These are phyloP conservation scores for Oxyteleia sp. DNA, from an alignment of 2,888 invertebrate species.

Conservation along the genomic window DNA sequence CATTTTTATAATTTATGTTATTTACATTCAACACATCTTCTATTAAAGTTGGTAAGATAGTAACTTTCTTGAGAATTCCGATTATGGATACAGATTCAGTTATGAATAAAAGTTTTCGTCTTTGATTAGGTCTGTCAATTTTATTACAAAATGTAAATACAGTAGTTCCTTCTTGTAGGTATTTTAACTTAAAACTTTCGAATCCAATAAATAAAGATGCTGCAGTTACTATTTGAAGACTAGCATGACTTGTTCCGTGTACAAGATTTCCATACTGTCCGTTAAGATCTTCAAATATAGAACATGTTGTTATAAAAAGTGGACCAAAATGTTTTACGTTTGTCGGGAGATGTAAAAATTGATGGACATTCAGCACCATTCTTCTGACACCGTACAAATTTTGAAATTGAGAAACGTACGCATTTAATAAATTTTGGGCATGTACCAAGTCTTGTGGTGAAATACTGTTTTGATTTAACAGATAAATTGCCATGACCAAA, in stretches of 20 bases:
- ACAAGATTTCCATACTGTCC: slow-evolving; percentile 55
- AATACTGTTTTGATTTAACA: slow-evolving; percentile 64
- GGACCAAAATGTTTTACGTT: slow-evolving; percentile 70
- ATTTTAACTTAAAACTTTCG: slow-evolving; percentile 40
- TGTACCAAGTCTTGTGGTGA: slow-evolving; percentile 36
- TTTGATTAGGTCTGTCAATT: neutral
- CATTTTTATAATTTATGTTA: neutral
- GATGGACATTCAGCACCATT: slow-evolving; percentile 71
- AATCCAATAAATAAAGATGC: slow-evolving; percentile 33
- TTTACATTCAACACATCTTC: neutral
- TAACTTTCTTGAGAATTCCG: neutral
- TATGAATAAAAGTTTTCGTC: neutral
- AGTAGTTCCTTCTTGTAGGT: neutral
- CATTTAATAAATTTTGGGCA: slow-evolving; percentile 43
- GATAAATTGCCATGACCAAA: slow-evolving; percentile 67
- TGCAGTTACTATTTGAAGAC: slow-evolving; percentile 58
- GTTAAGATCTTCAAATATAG: slow-evolving; percentile 73
- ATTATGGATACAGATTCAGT: neutral
- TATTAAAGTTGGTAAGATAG: neutral
- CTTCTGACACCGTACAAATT: slow-evolving; percentile 67
- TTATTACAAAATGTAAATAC: neutral
- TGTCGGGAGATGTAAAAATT: slow-evolving; percentile 70
- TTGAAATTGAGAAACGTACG: slow-evolving; percentile 66
- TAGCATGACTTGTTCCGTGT: slow-evolving; percentile 53
- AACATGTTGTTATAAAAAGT: slow-evolving; percentile 68